Evolutionary conservation across 35 echinoderm and acorn worm species (phyloP), one percentile per base, ranked within the genome.

Genomic region (Ophioderma brevispina): DNA sequence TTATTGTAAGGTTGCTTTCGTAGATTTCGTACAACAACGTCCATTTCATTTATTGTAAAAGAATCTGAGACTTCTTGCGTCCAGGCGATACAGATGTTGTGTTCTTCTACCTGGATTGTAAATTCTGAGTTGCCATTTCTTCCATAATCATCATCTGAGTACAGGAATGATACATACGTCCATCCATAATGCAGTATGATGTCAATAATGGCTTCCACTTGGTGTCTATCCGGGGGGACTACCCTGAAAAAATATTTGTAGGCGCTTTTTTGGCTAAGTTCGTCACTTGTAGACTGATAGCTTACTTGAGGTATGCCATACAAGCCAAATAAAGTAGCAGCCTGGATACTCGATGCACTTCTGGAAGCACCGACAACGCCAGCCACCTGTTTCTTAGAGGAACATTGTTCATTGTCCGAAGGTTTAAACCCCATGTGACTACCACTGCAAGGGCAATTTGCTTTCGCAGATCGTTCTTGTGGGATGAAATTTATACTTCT

Each of bases 121-220:
- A 99, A 99, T 40, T 87, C 90, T 2, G 50, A 40, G 37, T 93
- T 75, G 6, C 88, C 97, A 84, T 88, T 93, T 64, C 92, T 85
- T 0, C 97, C 97, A 52, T 99, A 99, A 13, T 80, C 88, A 28
- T 99, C 97, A 40, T 95, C 97, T 36, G 97, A 93, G 70, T 95
- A 93, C 0, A 99, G 64, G 39, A 99, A 92, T 2, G 94, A 94
- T 0, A 99, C 97, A 42, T 99, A 99, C 35, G 55, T 99, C 97
- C 97, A 99, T 14, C 84, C 81, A 70, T 89, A 99, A 35, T 99
- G 33, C 8, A 76, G 32, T 5, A 98, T 37, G 30, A 98, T 50
- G 37, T 98, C 96, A 37, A 94, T 92, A 15, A 98, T 98, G 33
- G 87, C 93, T 30, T 80, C 59, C 18, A 93, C 91, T 63, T 88